These are phyloP conservation scores for Polymixis lichenea DNA, from an alignment of 2,888 invertebrate genomes.

Conservation along the genomic window DNA sequence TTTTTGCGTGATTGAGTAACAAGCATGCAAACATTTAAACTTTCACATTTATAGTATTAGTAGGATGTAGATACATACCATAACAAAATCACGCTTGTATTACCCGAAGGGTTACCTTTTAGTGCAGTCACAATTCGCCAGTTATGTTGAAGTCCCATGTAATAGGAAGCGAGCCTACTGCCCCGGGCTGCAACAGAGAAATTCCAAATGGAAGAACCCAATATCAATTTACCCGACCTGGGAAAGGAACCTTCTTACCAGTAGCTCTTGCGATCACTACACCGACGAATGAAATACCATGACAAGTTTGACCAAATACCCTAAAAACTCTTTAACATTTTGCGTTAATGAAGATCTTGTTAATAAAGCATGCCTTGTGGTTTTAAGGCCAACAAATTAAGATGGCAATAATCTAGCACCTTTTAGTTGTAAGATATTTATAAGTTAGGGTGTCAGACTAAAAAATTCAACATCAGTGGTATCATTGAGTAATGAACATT, in stretches of 20 bases:
- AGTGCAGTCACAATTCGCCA: background rate
- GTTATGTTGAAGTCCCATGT: background rate
- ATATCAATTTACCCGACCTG: background rate
- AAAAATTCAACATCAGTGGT: background rate
- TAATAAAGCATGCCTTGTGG: background rate
- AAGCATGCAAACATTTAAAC: too few relatives aligned
- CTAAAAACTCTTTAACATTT: background rate
- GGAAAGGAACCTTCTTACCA: background rate
- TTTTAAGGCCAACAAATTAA: background rate
- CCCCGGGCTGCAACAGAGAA: too few relatives aligned
- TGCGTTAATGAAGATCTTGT: background rate
- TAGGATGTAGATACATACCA: too few relatives aligned
- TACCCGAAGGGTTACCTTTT: background rate
- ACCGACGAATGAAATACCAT: background rate
- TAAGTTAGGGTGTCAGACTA: background rate
- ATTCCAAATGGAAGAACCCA: background rate
- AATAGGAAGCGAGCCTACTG: too few relatives aligned
- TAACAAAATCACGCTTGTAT: background rate
- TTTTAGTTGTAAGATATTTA: background rate
- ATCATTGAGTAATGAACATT: too few relatives aligned
- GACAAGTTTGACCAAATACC: background rate
- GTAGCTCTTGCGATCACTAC: background rate
- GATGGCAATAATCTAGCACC: background rate
- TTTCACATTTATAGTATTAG: background rate
- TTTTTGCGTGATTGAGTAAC: too few relatives aligned